phyloP scores from a whole-genome alignment of 2,888 invertebrate species.

The Odontothrips loti region DNA sequence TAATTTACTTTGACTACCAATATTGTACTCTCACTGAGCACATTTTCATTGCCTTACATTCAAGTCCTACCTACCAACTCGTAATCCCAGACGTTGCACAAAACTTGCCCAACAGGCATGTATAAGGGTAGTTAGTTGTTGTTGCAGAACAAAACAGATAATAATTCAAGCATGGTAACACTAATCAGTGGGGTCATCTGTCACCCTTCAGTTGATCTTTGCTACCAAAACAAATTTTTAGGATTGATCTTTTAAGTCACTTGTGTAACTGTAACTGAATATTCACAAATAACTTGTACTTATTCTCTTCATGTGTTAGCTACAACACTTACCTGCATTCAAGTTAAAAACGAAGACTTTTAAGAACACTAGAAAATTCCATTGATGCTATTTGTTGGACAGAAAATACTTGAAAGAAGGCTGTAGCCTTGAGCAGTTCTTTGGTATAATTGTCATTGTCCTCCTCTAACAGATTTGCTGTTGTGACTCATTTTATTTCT shows the following conservation, averaged over 20 bases:
- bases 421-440: conserved; percentile 13
- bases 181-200: neutral
- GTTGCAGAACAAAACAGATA: neutral
- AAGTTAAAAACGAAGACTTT: too few relatives aligned
- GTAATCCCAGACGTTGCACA: neutral
- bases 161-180: neutral
- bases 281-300: too few relatives aligned
- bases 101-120: neutral
- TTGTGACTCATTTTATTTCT: neutral
- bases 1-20: conserved; percentile 17
- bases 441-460: conserved; percentile 17
- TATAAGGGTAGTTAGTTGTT: too few relatives aligned
- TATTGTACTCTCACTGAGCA: neutral
- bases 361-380: neutral
- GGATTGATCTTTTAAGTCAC: too few relatives aligned
- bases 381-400: neutral
- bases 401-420: conserved; percentile 12
- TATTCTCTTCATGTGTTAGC: too few relatives aligned
- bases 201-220: neutral
- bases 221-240: too few relatives aligned
- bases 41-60: neutral
- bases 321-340: too few relatives aligned
- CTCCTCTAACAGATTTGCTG: neutral
- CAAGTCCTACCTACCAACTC: neutral
- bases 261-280: too few relatives aligned